Evolutionary conservation across 1,140 invertebrate species (phyloP), one percentile per base, ranked within the genome.

Genomic region (Manduca sexta): DNA sequence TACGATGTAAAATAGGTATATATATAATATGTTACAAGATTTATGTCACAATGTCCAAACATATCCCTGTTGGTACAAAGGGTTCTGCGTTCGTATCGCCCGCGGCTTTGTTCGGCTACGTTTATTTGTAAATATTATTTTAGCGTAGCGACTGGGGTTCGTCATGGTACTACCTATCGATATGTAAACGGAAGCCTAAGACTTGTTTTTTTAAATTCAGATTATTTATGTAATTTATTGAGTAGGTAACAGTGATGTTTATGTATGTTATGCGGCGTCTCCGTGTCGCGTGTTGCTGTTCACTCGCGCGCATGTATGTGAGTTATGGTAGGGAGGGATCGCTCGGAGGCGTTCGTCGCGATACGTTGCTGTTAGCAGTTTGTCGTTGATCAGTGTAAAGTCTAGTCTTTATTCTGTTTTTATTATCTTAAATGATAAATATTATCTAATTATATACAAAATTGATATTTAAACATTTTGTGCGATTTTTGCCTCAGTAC

Each of bases 371-470:
- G 71, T 83, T 83, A 74, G 78, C 70, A 72, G 72, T 63, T 75
- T 75, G 73, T 82, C 74, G 73, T 84, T 86, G 71, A 76, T 84
- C 84, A 84, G 83, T 87, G 85, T 87, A 86, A 84, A 84, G 83
- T 87, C 85, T 87, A 87, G 85, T 87, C 85, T 86, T 82, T 81
- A 83, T 80, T 56, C 78, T 82, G 81, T 84, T 84, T 82, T 83
- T 81, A 78, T 82, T 67, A 64, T 74, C 69, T 78, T 65, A 79
- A 80, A 79, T 64, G 67, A 76, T 81, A 69, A 67, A 65, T 75
- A 71, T 69, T 67, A 64, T 68, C 65, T 72, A 69, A 71, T 77
- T 79, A 78, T 77, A 72, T 75, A 79, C 69, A 75, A 74, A 26
- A 80, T 72, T 74, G 75, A 84, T 84, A 81, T 81, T 81, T 79